Evolutionary conservation across 2,888 invertebrate genomes (phyloP), one percentile per base, ranked within the genome.

Genomic region (Ctena decussata): DNA sequence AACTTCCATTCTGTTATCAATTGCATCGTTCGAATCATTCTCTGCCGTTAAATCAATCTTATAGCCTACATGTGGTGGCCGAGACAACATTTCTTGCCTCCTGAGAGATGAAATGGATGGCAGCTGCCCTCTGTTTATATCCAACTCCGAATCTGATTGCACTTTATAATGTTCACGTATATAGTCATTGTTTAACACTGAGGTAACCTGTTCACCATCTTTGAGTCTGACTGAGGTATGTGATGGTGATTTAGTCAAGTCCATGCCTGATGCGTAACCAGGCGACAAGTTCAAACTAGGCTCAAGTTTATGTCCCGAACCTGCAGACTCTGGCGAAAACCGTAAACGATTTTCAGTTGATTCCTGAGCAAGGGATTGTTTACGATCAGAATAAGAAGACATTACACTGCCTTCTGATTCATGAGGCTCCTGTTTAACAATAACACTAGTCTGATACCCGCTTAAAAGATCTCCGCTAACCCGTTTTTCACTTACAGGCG

Each of bases 401-500:
- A 80, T 82, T 37, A 75, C 74, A 46, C 72, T 44, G 65, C 86
- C 78, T 71, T 87, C 75, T n/a, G 78, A 71, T 53, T 91, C 90
- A 76, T 90, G 90, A 84, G 88, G 84, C 85, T 92, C 92, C 76
- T 87, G 85, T 86, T 93, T 93, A 49, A 90, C 88, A 82, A 90
- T 90, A 75, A 90, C 89, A 84, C 89, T 90, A 49, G 89, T 84
- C 76, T 89, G 88, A 85, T 87, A 90, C 84, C 89, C 86, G 84
- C 87, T 84, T 86, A 86, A 71, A 71, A 75, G 70, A 24, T 77
- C 73, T 44, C 77, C 82, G 39, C 87, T 46, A 41, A 72, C 85
- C 60, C 86, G 77, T 46, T 80, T 80, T 39, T 82, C 80, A 49
- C 80, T 77, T 71, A 87, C 39, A 37, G 89, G 90, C 69, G 89